Evolutionary conservation across 2,113 vertebrate species (phyloP).

Genomic region (Furnarius figulus): DNA sequence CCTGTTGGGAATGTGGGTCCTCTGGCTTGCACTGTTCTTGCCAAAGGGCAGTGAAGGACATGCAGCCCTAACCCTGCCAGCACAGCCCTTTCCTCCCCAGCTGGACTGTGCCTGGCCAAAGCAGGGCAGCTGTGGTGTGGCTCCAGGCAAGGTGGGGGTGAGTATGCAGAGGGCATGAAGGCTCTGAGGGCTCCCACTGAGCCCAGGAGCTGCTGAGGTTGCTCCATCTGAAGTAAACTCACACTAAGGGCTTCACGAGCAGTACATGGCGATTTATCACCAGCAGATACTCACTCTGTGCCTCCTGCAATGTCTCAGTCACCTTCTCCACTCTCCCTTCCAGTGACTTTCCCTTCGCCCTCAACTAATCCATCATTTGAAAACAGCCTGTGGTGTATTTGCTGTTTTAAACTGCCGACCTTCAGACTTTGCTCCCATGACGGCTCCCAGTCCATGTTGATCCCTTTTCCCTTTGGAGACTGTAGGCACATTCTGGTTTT

Average conservation of each 20-base stretch:
- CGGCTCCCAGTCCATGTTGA: rapidly evolving
- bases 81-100: background rate
- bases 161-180: rapidly evolving
- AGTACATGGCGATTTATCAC: background rate
- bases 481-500: background rate
- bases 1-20: background rate
- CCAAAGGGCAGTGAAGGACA: background rate
- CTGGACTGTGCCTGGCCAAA: background rate
- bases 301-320: constrained; percentile 1
- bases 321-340: background rate
- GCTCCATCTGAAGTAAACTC: background rate
- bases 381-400: background rate
- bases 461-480: constrained; percentile 15
- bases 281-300: background rate
- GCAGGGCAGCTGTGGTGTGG: background rate
- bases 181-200: rapidly evolving
- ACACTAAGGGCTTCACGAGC: rapidly evolving
- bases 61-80: background rate
- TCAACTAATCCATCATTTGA: constrained; percentile 14
- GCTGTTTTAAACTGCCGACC: background rate
- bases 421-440: background rate
- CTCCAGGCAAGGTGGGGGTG: rapidly evolving
- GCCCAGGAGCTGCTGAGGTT: background rate
- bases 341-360: background rate
- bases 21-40: background rate